Conservation (phyloP, 1,140 invertebrate genomes). For the Pogonognathellus flavescens region DNA sequence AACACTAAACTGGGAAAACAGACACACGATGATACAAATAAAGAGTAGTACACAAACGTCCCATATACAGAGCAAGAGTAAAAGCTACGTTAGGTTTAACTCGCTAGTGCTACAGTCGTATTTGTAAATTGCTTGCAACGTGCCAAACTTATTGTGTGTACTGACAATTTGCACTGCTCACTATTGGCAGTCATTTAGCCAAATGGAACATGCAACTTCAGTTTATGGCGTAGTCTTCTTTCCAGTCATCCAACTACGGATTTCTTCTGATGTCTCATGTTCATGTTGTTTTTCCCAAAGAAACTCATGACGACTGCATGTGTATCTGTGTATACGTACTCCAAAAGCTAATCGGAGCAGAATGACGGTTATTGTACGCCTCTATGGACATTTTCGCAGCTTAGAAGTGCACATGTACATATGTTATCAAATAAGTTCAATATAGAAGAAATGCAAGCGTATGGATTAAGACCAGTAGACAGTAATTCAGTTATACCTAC, state of each 20-base stretch:
- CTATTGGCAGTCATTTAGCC: conserved; percentile 38
- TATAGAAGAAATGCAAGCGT: no score
- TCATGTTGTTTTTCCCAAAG: background rate
- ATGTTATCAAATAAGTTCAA: no score
- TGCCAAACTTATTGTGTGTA: conserved; percentile 48
- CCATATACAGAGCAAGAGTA: background rate
- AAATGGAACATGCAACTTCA: conserved; percentile 32
- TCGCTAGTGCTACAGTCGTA: background rate
- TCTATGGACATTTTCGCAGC: no score
- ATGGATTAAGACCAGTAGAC: no score
- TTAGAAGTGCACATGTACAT: no score
- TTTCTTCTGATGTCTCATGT: background rate
- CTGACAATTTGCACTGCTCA: conserved; percentile 44
- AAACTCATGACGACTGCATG: background rate
- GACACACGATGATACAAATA: conserved; percentile 9
- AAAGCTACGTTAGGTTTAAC: background rate
- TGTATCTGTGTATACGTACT: background rate
- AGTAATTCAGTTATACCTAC: no score
- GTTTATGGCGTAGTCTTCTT: background rate
- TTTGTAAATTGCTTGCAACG: conserved; percentile 38
- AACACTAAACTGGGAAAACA: background rate
- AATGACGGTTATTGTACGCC: no score
- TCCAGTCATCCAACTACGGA: background rate
- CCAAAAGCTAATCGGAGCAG: no score
- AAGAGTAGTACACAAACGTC: background rate